Base-by-base conservation (phyloP, 2,888 invertebrate genomes). In the Pterostichus madidus region DNA sequence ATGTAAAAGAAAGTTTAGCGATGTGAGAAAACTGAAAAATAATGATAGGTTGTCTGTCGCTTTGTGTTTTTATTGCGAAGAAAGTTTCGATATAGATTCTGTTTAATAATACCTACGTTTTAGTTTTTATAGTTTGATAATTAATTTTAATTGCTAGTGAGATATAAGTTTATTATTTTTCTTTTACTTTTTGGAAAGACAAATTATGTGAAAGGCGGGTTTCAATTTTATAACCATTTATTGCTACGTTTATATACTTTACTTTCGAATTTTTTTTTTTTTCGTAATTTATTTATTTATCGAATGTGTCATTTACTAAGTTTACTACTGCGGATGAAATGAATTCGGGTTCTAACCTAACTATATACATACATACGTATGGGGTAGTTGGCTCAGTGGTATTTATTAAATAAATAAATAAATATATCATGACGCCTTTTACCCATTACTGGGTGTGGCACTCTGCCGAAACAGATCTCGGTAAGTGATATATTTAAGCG, bases 61-160 rank as follows among this genome's bases (percentile, higher is more conserved):
- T 64, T 64, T 64, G 64, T 64, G 64, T 64, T 64, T 39, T 39
- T 64, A 64, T 13, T 64, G 64, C 15, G 64, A 64, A 64, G 64
- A 64, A 64, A 64, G 64, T 64, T 64, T 39, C 64, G 64, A 64
- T 64, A 64, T 64, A 64, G 64, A 64, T 64, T 35, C 35, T 6
- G 39, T 35, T 32, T 64, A 64, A 64, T 64, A 35, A 35, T 64
- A 35, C 32, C 32, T n/a, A 15, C 13, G 39, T 13, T 39, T 64
- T 39, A 64, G 64, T 64, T 64, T 64, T 64, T 64, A 64, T 64
- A 35, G 64, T 64, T 64, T 64, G 13, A 39, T 35, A 64, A 64
- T 64, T 64, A 64, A 64, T 64, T 64, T 64, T 64, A 64, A 64
- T 64, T 64, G 10, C 35, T 32, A 35, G 64, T 35, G 64, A 11